Percentiles rank a stretch among this genome's conserved stretches.
Conservation (phyloP, 2,888 invertebrate species). For the Drosophila atripex region DNA sequence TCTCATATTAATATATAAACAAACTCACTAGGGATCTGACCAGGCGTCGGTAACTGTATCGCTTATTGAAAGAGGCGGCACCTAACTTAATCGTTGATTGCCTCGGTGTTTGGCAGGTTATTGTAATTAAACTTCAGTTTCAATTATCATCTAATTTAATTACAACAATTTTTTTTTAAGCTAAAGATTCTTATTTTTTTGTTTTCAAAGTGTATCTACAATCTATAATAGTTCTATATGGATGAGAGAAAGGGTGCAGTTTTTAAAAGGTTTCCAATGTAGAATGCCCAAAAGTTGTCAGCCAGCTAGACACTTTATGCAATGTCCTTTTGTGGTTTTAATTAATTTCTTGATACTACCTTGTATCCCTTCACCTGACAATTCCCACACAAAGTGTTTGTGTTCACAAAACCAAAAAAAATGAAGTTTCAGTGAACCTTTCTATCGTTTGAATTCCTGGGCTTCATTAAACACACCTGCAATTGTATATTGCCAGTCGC, state of each 20-base stretch:
- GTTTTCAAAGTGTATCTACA: background rate
- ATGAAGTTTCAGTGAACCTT: background rate
- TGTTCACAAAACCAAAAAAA: background rate
- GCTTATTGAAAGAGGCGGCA: conserved; percentile 7
- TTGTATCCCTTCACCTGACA: conserved; percentile 29
- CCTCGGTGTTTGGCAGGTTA: too few species aligned
- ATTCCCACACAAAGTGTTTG: background rate
- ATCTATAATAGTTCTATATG: background rate
- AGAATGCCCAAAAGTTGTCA: conserved; percentile 19
- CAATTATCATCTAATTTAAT: background rate
- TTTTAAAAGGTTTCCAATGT: conserved; percentile 50
- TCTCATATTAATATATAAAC: conserved; percentile 44
- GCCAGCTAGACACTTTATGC: conserved; percentile 20
- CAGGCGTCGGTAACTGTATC: background rate
- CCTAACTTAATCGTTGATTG: conserved; percentile 26
- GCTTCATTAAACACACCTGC: conserved; percentile 31
- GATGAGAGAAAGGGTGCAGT: background rate
- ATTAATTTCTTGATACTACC: conserved; percentile 59
- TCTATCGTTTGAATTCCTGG: background rate
- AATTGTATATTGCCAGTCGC: conserved; percentile 15
- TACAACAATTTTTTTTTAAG: too few species aligned
- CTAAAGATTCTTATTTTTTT: background rate
- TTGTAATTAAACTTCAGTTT: background rate
- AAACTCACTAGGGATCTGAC: conserved; percentile 8
- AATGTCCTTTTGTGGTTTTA: conserved; percentile 42